Evolutionary conservation across 1,140 invertebrate genomes (phyloP), one percentile per base, ranked within the genome.

Genomic region (Pemphigus obesinymphae): DNA sequence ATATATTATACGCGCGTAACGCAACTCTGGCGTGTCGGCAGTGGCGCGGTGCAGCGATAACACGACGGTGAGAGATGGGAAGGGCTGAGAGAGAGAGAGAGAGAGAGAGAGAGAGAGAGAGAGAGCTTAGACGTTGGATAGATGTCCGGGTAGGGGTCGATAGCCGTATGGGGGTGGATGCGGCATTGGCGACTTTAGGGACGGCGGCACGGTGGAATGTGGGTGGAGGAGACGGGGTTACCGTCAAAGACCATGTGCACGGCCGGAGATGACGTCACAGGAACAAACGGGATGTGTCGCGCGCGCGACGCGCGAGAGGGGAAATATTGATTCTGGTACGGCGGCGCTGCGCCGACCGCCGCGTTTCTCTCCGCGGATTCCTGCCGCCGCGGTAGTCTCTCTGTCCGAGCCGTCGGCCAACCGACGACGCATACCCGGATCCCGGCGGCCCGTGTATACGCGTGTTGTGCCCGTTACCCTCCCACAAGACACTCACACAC

Each of bases 281-380:
- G 82, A 81, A 83, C 84, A 40, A 81, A 50, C 53, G 82, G 83
- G 23, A 84, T 84, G 48, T 83, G 85, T 43, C 84, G 83, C 20
- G 86, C 88, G 2, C 87, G 87, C 20, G 84, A 90, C 88, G 2
- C 87, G 87, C 20, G 84, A 90, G 11, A 86, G 89, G 17, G 87
- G 87, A 61, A 34, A 68, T 66, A 63, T 72, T 68, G 75, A 76
- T 58, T 89, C 89, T 13, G 91, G 89, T 84, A 88, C 89, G 0
- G 85, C 89, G n/a, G 89, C 90, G 75, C 75, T 78, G 75, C 75
- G 75, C 53, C 75, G 75, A 61, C 48, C 75, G 75, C 31, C 50
- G 75, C 75, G 53, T 78, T 78, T 78, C 75, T 78, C 75, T 78
- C 75, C 29, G 53, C 75, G 75, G 75, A 78, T 78, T 58, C 53